These are phyloP conservation scores for Cotesia chilonis DNA, from an alignment of 1,140 invertebrate species.

Conservation along the genomic window DNA sequence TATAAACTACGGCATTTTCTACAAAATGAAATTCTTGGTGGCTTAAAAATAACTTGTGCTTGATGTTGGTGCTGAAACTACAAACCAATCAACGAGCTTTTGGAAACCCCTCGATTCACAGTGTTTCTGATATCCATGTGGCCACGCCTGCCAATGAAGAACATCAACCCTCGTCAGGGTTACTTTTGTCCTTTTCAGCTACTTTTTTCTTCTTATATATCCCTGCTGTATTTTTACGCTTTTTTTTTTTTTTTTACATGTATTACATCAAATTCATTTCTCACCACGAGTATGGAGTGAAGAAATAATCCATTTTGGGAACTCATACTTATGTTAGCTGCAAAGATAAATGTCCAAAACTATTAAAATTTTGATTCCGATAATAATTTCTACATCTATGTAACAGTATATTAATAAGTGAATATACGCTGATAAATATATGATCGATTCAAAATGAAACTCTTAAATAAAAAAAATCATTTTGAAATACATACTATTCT, in stretches of 20 bases:
- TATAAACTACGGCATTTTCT: neutral
- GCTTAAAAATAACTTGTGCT: slow-evolving; percentile 13
- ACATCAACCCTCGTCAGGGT: slow-evolving; percentile 54
- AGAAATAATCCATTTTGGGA: too few relatives aligned
- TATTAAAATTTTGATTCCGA: too few relatives aligned
- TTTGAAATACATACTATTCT: too few relatives aligned
- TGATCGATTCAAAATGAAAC: too few relatives aligned
- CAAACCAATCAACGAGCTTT: slow-evolving; percentile 30
- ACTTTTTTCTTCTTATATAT: slow-evolving; percentile 29
- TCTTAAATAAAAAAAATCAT: too few relatives aligned
- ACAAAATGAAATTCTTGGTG: slow-evolving; percentile 35
- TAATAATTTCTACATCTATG: too few relatives aligned
- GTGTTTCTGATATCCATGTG: slow-evolving; percentile 51
- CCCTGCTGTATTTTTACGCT: slow-evolving; percentile 1
- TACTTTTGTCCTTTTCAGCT: slow-evolving; percentile 54
- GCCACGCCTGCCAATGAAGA: slow-evolving; percentile 65
- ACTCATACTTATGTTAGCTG: too few relatives aligned
- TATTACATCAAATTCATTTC: slow-evolving; percentile 9
- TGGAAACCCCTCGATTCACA: slow-evolving; percentile 42
- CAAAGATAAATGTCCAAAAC: too few relatives aligned
- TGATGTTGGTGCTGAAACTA: slow-evolving; percentile 11
- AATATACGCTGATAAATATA: too few relatives aligned
- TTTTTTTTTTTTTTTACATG: slow-evolving; percentile 26
- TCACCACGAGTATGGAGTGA: slow-evolving; percentile 2
- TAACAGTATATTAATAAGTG: too few relatives aligned